A percentile compares a stretch with the other conserved stretches of the same genome.
phyloP scores from a whole-genome alignment of 35 echinoderm and acorn worm species.

The Acanthaster planci region DNA sequence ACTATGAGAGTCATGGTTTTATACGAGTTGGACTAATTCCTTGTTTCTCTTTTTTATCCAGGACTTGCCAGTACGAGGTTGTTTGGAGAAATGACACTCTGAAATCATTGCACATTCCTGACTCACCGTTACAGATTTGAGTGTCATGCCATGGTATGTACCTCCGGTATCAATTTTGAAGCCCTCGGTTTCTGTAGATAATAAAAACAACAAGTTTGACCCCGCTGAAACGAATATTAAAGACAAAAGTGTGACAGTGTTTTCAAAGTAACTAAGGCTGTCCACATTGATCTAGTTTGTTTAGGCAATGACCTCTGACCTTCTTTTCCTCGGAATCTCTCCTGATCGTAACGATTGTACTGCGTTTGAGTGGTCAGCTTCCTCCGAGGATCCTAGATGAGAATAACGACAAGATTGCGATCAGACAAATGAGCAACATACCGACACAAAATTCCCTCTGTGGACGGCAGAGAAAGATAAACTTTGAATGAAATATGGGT shows the following conservation, averaged over 20 bases:
- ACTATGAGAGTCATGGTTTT: too few species aligned
- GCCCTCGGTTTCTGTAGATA: constrained; percentile 79
- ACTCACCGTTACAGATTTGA: constrained; percentile 91
- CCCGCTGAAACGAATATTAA: too few species aligned
- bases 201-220: not conserved
- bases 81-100: not conserved
- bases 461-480: too few species aligned
- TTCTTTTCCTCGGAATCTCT: constrained; percentile 92
- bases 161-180: constrained; percentile 97
- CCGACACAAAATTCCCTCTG: too few species aligned
- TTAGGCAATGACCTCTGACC: constrained; percentile 26
- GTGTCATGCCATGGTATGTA: constrained; percentile 92
- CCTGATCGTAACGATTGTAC: constrained; percentile 98
- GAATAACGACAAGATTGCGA: not conserved
- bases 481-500: too few species aligned
- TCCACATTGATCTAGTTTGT: too few species aligned
- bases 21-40: too few species aligned
- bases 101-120: not conserved
- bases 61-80: not conserved
- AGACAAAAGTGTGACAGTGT: too few species aligned
- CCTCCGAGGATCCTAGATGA: constrained; percentile 27
- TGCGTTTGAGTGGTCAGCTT: constrained; percentile 38
- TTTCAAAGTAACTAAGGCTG: too few species aligned
- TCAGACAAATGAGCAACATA: not conserved
- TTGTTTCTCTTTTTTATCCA: not conserved